phyloP scores from a whole-genome alignment of 2,113 vertebrate species.

The Chascanopsetta lugubris region DNA sequence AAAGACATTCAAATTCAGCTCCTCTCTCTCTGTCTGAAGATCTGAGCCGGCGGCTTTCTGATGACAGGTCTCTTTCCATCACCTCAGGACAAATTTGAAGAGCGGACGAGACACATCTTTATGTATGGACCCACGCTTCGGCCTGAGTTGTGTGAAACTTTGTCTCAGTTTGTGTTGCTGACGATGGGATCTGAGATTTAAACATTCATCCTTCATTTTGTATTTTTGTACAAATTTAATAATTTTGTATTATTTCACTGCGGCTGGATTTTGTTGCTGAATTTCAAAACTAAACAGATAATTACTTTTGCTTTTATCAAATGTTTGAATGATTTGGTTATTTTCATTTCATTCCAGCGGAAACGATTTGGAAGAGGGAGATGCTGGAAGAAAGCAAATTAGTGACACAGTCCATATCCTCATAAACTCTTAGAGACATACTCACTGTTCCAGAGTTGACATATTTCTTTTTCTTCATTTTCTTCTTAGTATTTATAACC shows the following conservation, averaged over 20 bases:
- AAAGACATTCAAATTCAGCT: conserved; percentile 6
- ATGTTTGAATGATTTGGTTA: conserved; percentile 1
- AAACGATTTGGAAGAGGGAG: neutral
- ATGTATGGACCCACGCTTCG: conserved; percentile 34
- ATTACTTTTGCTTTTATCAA: too few species aligned
- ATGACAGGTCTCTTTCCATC: conserved; percentile 44
- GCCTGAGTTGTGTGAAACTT: conserved; percentile 26
- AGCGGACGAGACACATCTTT: conserved; percentile 45
- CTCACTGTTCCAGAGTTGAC: conserved; percentile 94
- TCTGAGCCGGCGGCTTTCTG: conserved; percentile 5
- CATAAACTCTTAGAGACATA: conserved; percentile 37
- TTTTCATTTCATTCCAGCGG: too few species aligned
- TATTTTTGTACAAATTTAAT: too few species aligned
- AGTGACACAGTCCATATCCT: conserved; percentile 7
- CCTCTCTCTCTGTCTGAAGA: conserved; percentile 12
- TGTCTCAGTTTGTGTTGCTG: neutral
- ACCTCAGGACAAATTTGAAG: conserved; percentile 31
- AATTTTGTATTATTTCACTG: too few species aligned
- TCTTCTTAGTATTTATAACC: conserved; percentile 95
- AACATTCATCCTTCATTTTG: too few species aligned
- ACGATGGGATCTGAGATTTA: too few species aligned
- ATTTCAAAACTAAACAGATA: neutral
- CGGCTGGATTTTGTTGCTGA: too few species aligned
- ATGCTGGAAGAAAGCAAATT: conserved; percentile 14
- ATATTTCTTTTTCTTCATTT: conserved; percentile 99